phyloP scores from a whole-genome alignment of 1,140 invertebrate genomes.

The Micrasema minimum region DNA sequence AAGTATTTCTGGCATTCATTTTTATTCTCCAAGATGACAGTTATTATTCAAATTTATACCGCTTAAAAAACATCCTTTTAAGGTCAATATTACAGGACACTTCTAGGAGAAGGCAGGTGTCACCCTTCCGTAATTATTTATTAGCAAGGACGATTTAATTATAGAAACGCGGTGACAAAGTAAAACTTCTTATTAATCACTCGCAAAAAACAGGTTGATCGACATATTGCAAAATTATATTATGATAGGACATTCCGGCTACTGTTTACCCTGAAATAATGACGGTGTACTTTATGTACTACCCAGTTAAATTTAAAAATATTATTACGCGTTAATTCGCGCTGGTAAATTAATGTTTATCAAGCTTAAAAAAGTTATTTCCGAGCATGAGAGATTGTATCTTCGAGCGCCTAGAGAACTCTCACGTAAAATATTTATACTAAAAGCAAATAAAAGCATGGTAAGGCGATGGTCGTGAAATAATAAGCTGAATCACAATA shows the following conservation, averaged over 20 bases:
- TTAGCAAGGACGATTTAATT: slow-evolving; percentile 23
- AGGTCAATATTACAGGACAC: slow-evolving; percentile 20
- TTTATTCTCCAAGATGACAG: neutral
- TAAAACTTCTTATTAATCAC: slow-evolving; percentile 1
- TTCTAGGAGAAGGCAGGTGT: slow-evolving; percentile 11
- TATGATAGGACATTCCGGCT: neutral
- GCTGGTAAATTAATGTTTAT: too few relatives aligned
- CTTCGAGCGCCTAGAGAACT: too few relatives aligned
- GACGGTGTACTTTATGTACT: too few relatives aligned
- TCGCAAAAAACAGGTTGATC: neutral
- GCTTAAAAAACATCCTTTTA: slow-evolving; percentile 7
- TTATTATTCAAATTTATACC: slow-evolving; percentile 21
- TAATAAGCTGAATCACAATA: slow-evolving; percentile 3
- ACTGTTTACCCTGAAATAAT: too few relatives aligned
- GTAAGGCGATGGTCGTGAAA: slow-evolving; percentile 14
- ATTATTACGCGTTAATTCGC: too few relatives aligned
- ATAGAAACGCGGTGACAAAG: slow-evolving; percentile 14
- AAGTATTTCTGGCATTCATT: slow-evolving; percentile 3
- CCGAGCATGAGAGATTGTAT: too few relatives aligned
- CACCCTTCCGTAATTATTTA: slow-evolving; percentile 10
- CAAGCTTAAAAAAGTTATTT: too few relatives aligned
- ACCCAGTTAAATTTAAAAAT: too few relatives aligned
- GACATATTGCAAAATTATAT: slow-evolving; percentile 1
- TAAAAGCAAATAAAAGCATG: neutral
- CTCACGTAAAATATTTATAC: too few relatives aligned